These are phyloP conservation scores for Cynopterus brachyotis DNA, from an alignment of 2,113 vertebrate species.

Conservation along the genomic window DNA sequence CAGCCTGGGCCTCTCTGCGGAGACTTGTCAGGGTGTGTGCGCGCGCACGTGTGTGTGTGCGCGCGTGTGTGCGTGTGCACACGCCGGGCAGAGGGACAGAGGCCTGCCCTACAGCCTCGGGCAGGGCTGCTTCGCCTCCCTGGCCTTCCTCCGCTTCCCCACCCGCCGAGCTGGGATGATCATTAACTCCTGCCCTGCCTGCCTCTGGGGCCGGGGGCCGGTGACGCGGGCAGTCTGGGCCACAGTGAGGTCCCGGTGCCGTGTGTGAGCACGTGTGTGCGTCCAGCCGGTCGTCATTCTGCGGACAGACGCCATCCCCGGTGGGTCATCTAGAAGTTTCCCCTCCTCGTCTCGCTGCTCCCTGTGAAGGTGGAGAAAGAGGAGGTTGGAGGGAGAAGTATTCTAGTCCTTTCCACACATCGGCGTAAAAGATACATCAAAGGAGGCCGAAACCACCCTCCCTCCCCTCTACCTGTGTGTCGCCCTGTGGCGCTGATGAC, in stretches of 20 bases:
- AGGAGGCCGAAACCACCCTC: background rate
- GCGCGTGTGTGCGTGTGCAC: background rate
- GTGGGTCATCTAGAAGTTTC: background rate
- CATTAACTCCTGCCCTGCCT: background rate
- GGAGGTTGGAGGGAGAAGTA: background rate
- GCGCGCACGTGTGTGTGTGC: fast-evolving
- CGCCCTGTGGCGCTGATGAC: background rate
- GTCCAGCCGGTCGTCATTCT: background rate
- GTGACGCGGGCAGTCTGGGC: too few species aligned
- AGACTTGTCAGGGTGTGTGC: background rate
- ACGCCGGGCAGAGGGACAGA: background rate
- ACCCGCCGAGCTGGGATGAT: background rate
- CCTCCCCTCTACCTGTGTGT: background rate
- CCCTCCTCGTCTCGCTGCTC: background rate
- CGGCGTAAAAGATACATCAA: background rate
- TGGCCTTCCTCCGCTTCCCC: background rate
- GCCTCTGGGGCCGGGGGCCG: background rate
- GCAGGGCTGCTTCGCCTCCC: background rate
- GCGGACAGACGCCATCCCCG: background rate
- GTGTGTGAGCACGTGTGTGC: background rate
- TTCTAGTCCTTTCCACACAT: background rate
- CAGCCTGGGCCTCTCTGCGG: background rate
- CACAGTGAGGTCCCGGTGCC: background rate
- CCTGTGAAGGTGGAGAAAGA: background rate
- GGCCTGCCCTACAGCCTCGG: background rate